Conservation (phyloP, 2,113 vertebrate species). For the Cyphomyrus plagiostoma region DNA sequence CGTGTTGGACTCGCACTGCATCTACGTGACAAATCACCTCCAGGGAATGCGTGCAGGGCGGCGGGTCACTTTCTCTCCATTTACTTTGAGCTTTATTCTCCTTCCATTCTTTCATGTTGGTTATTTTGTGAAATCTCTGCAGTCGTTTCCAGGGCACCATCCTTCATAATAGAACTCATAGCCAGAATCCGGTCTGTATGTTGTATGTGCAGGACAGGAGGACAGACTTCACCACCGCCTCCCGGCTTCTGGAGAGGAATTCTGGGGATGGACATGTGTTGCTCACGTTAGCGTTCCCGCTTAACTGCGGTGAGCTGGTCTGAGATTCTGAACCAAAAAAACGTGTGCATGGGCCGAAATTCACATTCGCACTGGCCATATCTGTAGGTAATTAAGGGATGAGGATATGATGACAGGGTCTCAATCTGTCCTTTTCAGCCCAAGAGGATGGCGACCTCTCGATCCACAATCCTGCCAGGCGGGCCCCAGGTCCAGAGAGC, state of each 20-base stretch:
- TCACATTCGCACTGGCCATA: not conserved
- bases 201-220: not conserved
- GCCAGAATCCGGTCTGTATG: not conserved
- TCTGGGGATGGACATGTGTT: not conserved
- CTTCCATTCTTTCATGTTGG: not conserved
- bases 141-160: not conserved
- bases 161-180: not conserved
- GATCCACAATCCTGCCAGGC: not conserved
- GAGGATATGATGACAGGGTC: not conserved
- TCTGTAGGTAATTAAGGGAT: not conserved
- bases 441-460: not conserved
- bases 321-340: not conserved
- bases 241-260: not conserved
- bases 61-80: not conserved
- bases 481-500: not conserved
- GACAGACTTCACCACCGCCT: not conserved
- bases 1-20: not conserved
- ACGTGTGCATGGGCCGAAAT: not conserved
- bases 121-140: not conserved
- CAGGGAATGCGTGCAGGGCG: not conserved
- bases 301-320: not conserved
- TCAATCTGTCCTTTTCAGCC: not conserved
- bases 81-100: not conserved
- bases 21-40: slow-evolving; percentile 11
- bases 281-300: not conserved